phyloP scores from a whole-genome alignment of 2,113 vertebrate species.

The Anoplopoma fimbria region DNA sequence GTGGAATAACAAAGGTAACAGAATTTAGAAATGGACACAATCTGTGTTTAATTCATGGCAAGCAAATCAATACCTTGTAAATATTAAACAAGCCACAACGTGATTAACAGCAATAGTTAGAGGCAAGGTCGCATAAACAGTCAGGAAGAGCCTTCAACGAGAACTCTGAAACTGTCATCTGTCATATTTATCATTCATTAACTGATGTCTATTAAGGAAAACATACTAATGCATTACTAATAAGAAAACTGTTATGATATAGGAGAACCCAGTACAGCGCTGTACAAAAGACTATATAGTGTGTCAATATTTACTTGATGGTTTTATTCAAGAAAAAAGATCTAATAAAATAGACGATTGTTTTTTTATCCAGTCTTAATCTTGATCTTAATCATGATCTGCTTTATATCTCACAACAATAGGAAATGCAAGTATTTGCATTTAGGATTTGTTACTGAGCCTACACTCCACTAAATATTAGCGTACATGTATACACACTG shows the following conservation, averaged over 20 bases:
- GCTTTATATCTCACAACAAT: background rate
- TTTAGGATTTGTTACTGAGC: background rate
- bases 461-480: background rate
- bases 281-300: background rate
- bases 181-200: background rate
- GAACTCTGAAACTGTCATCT: background rate
- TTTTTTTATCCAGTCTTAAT: background rate
- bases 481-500: background rate
- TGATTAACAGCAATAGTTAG: constrained; percentile 25
- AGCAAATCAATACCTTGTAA: constrained; percentile 19
- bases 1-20: constrained; percentile 70
- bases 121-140: constrained; percentile 14
- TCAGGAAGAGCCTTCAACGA: background rate
- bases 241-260: background rate
- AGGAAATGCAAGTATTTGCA: background rate
- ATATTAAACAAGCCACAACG: background rate
- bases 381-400: background rate
- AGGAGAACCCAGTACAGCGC: background rate
- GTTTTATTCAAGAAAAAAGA: background rate
- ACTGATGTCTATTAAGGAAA: background rate
- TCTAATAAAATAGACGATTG: background rate
- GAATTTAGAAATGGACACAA: background rate
- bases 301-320: background rate
- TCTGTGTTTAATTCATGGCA: constrained; percentile 2
- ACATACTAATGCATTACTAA: background rate